Evolutionary conservation across 2,888 invertebrate genomes (phyloP).

Genomic region (Isotomurus palustris): DNA sequence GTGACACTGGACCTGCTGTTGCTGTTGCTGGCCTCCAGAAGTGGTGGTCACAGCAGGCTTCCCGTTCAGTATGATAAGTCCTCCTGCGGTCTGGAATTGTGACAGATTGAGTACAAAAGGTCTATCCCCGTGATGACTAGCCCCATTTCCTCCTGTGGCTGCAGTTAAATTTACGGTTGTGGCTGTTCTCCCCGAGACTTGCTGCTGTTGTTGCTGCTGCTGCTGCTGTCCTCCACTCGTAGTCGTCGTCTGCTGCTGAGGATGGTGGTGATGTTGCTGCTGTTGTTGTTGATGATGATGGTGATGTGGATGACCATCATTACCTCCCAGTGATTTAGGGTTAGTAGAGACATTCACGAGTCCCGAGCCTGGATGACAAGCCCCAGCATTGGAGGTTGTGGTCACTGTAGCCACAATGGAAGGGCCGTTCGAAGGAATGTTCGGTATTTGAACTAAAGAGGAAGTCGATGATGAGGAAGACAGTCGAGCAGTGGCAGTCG

Average conservation of each 20-base stretch:
- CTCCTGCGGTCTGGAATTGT: conserved; percentile 72
- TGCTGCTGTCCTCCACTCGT: neutral
- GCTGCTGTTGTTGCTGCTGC: conserved; percentile 20
- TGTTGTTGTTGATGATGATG: conserved; percentile 19
- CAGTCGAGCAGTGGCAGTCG: conserved; percentile 24
- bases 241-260: neutral
- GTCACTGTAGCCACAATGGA: conserved; percentile 27
- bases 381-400: conserved; percentile 19
- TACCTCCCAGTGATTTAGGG: neutral
- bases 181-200: conserved; percentile 26
- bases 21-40: conserved; percentile 22
- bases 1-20: conserved; percentile 20
- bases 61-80: conserved; percentile 69
- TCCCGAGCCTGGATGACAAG: neutral
- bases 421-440: conserved; percentile 30
- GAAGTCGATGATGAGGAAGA: conserved; percentile 40
- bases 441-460: conserved; percentile 36
- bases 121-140: conserved; percentile 14
- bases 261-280: conserved; percentile 8
- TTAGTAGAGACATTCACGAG: neutral
- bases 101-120: conserved; percentile 71
- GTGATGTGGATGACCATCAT: neutral
- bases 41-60: conserved; percentile 38
- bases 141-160: conserved; percentile 14
- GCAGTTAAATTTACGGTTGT: conserved; percentile 30